phyloP scores from a whole-genome alignment of 2,113 vertebrate genomes.

The Enhydra lutris region DNA sequence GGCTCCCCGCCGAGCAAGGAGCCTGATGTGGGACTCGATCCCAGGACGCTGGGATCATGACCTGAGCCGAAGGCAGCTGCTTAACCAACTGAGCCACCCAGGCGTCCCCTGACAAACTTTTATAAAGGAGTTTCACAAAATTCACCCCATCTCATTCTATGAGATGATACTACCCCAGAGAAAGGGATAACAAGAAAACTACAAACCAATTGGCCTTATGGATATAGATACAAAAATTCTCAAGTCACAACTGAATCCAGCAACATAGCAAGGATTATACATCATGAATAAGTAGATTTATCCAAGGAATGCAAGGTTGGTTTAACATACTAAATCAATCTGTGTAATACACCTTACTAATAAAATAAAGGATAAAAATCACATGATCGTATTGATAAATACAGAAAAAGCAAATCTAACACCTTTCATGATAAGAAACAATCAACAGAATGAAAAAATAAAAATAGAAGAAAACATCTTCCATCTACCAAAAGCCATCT shows the following conservation, averaged over 20 bases:
- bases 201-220: neutral
- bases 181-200: neutral
- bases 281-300: neutral
- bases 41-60: no score
- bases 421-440: neutral
- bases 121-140: neutral
- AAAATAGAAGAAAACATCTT: neutral
- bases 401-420: neutral
- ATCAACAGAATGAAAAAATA: neutral
- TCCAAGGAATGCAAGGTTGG: neutral
- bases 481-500: no score
- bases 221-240: neutral
- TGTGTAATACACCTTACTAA: neutral
- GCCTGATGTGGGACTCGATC: no score
- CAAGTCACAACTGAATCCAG: neutral
- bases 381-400: neutral
- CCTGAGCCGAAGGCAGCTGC: no score
- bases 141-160: neutral
- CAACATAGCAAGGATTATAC: neutral
- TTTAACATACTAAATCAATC: neutral
- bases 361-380: neutral
- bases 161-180: neutral
- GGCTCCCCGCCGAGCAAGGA: no score
- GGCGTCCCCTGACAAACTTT: neutral
- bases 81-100: no score